A percentile compares a stretch with the other conserved stretches of the same genome.
phyloP scores from a whole-genome alignment of 1,140 invertebrate genomes.

The Drosophila triauraria region DNA sequence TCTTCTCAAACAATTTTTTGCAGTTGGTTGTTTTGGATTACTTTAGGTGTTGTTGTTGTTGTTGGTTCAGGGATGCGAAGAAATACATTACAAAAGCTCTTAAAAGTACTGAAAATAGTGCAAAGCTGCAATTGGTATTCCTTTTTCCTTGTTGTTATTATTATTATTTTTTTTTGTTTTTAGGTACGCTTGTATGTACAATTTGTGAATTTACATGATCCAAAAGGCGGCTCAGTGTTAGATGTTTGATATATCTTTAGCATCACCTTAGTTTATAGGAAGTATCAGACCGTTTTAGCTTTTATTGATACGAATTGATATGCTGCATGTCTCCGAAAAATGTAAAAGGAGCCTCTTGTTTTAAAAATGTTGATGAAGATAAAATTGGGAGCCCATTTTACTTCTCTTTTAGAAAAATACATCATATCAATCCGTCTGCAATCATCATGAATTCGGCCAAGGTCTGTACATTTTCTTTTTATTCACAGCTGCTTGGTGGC shows the following conservation, averaged over 20 bases:
- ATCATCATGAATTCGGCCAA: slow-evolving; percentile 33
- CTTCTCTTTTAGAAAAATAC: not conserved
- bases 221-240: slow-evolving; percentile 31
- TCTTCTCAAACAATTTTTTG: slow-evolving; percentile 48
- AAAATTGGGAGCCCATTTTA: slow-evolving; percentile 3
- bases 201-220: slow-evolving; percentile 34
- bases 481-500: slow-evolving; percentile 68
- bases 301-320: slow-evolving; percentile 14
- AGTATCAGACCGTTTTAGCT: slow-evolving; percentile 28
- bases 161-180: slow-evolving; percentile 17
- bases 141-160: slow-evolving; percentile 13
- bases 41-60: slow-evolving; percentile 22
- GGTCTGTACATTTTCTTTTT: slow-evolving; percentile 38
- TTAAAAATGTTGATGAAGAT: not conserved
- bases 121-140: slow-evolving; percentile 37
- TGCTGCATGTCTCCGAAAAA: not conserved
- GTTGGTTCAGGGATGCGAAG: slow-evolving; percentile 21
- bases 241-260: slow-evolving; percentile 41
- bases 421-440: slow-evolving; percentile 8
- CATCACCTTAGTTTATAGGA: slow-evolving; percentile 54
- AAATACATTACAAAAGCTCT: slow-evolving; percentile 61
- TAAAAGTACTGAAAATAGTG: slow-evolving; percentile 23
- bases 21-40: slow-evolving; percentile 36
- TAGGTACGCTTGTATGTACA: slow-evolving; percentile 70
- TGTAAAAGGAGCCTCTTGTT: slow-evolving; percentile 7